Percentiles rank a stretch among this genome's conserved stretches.
Evolutionary conservation across 2,113 vertebrate genomes (phyloP).

Genomic region (Toxostoma redivivum): DNA sequence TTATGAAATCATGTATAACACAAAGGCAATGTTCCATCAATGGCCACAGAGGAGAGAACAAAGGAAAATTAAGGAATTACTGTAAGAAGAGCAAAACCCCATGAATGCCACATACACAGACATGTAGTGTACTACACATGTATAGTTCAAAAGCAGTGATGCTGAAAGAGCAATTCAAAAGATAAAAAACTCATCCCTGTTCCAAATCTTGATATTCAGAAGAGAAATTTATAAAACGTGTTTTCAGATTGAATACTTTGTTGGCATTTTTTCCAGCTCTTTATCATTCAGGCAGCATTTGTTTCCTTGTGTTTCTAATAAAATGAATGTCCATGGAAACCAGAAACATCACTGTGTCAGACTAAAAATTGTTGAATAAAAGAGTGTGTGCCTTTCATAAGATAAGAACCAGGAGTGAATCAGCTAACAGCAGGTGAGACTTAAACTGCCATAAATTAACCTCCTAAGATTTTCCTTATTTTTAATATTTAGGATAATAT

Average conservation of each 20-base stretch:
- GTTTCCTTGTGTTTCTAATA: constrained; percentile 1
- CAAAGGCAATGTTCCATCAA: neutral
- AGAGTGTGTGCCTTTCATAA: neutral
- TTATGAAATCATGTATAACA: neutral
- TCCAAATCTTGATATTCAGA: neutral
- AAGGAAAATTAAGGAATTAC: neutral
- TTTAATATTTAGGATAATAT: neutral
- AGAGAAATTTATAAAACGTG: neutral
- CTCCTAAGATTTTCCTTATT: neutral
- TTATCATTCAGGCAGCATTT: constrained; percentile 2
- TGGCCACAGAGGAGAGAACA: neutral
- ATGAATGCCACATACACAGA: neutral
- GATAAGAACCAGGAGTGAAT: neutral
- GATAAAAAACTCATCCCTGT: neutral
- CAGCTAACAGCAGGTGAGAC: neutral
- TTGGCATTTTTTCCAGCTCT: neutral
- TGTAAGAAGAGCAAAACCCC: neutral
- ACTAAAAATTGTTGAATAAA: constrained; percentile 3
- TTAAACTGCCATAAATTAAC: neutral
- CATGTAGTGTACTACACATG: fast-evolving
- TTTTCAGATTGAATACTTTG: neutral
- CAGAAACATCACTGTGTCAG: neutral
- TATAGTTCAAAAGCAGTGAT: neutral
- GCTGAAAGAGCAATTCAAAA: neutral
- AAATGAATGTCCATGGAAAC: neutral